These are phyloP conservation scores for Erebia aethiops DNA, from an alignment of 2,888 invertebrate genomes.

Conservation along the genomic window DNA sequence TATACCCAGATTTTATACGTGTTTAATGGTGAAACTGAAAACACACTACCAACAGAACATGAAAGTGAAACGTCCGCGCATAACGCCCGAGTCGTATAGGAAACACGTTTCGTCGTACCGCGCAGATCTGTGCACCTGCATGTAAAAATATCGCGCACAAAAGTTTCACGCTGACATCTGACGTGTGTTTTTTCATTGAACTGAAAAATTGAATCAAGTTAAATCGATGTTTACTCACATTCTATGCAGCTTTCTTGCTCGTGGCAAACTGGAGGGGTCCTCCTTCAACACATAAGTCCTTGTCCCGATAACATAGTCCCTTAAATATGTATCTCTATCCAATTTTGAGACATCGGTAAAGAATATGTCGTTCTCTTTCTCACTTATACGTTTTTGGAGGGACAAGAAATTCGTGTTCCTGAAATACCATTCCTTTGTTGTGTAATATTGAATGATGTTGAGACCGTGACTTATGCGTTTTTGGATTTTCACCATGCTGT, in stretches of 20 bases:
- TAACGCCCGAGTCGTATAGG: too few species aligned
- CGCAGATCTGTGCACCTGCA: too few species aligned
- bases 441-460: constrained; percentile 89
- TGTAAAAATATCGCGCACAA: too few species aligned
- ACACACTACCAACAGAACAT: too few species aligned
- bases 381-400: constrained; percentile 77
- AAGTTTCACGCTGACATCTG: too few species aligned
- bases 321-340: constrained; percentile 60
- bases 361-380: constrained; percentile 85
- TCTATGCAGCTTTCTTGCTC: constrained; percentile 85
- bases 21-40: too few species aligned
- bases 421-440: constrained; percentile 91
- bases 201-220: too few species aligned
- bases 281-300: constrained; percentile 92
- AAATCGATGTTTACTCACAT: constrained; percentile 69
- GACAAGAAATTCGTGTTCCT: constrained; percentile 83
- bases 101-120: too few species aligned
- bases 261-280: constrained; percentile 88
- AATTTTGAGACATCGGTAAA: constrained; percentile 70
- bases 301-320: constrained; percentile 88
- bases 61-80: too few species aligned
- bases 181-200: too few species aligned
- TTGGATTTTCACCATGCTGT: constrained; percentile 86
- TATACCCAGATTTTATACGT: too few species aligned
- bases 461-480: constrained; percentile 85